Evolutionary conservation across 2,888 invertebrate genomes (phyloP).

Genomic region (Apamea crenata): DNA sequence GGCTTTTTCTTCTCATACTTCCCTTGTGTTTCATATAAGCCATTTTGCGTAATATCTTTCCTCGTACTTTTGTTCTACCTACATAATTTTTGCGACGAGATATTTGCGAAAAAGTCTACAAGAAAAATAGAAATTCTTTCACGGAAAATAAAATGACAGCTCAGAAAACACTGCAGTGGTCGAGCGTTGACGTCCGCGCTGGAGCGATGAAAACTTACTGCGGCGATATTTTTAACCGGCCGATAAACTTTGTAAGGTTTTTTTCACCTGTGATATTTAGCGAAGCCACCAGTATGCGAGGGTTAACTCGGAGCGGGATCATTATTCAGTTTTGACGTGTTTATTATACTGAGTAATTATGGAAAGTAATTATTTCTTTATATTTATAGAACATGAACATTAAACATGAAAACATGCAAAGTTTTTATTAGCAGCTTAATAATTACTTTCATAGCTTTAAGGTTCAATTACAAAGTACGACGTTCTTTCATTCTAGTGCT

Average conservation of each 20-base stretch:
- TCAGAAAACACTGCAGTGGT: slow-evolving; percentile 58
- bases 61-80: slow-evolving; percentile 7
- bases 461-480: background rate
- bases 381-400: slow-evolving; percentile 20
- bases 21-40: slow-evolving; percentile 8
- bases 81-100: background rate
- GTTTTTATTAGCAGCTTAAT: slow-evolving; percentile 2
- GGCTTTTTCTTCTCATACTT: slow-evolving; percentile 26
- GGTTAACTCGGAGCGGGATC: slow-evolving; percentile 39
- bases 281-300: slow-evolving; percentile 12
- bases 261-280: slow-evolving; percentile 35
- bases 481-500: background rate
- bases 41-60: slow-evolving; percentile 31
- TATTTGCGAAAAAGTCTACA: background rate
- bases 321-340: slow-evolving; percentile 41
- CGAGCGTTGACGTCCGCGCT: slow-evolving; percentile 57
- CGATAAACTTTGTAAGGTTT: slow-evolving; percentile 44
- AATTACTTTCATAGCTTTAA: background rate
- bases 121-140: slow-evolving; percentile 10
- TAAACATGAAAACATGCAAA: background rate
- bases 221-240: slow-evolving; percentile 61
- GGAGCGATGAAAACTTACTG: slow-evolving; percentile 56
- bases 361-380: slow-evolving; percentile 16
- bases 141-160: slow-evolving; percentile 21
- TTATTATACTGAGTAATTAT: slow-evolving; percentile 34